Percentiles rank a stretch among this genome's conserved stretches.
phyloP scores from a whole-genome alignment of 2,113 vertebrate species.

The Corvus cornix region DNA sequence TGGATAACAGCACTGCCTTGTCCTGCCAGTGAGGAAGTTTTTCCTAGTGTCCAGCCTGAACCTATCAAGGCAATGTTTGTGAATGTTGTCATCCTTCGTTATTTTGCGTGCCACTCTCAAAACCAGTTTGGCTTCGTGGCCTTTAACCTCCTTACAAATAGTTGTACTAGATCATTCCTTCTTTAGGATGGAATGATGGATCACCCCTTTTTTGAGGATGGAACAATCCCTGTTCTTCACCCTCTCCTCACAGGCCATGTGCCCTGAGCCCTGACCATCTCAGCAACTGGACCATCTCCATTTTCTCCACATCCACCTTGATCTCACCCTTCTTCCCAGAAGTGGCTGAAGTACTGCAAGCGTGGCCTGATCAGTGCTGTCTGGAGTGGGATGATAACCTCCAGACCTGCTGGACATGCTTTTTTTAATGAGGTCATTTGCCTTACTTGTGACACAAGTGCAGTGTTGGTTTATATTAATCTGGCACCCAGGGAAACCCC shows the following conservation, averaged over 20 bases:
- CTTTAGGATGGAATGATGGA: not conserved
- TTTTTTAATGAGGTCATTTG: not conserved
- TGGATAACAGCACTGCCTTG: not conserved
- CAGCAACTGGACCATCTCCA: not conserved
- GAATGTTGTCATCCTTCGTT: not conserved
- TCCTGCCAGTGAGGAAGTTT: not conserved
- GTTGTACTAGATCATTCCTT: not conserved
- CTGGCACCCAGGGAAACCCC: not conserved
- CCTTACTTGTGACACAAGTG: not conserved
- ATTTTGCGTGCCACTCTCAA: not conserved
- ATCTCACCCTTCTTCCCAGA: not conserved
- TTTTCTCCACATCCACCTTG: not conserved
- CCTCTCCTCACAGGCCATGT: not conserved
- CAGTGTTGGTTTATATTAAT: not conserved
- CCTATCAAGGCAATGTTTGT: not conserved
- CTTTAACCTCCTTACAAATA: not conserved
- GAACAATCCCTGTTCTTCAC: not conserved
- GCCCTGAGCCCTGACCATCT: not conserved
- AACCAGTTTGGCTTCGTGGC: rapidly evolving
- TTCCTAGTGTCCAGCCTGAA: not conserved
- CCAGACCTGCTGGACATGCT: not conserved
- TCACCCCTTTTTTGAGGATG: not conserved
- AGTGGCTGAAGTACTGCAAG: not conserved
- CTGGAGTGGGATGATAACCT: not conserved
- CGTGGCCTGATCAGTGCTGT: not conserved